phyloP scores from a whole-genome alignment of 2,888 invertebrate species.

The Hyppa rectilinea region DNA sequence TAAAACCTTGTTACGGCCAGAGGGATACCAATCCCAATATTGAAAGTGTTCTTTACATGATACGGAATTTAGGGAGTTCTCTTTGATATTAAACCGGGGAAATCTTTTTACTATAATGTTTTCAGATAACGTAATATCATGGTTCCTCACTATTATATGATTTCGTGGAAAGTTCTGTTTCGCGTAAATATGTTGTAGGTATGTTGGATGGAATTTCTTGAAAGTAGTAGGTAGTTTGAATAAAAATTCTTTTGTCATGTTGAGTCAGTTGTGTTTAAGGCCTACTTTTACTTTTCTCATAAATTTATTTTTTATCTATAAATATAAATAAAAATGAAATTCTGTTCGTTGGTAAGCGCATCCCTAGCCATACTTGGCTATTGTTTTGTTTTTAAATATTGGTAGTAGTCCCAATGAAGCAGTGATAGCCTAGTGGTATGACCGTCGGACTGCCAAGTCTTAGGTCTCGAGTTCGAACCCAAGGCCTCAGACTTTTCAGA shows the following conservation, averaged over 20 bases:
- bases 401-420: too few relatives aligned
- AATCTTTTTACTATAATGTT: constrained; percentile 85
- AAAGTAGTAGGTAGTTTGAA: constrained; percentile 13
- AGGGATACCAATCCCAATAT: constrained; percentile 91
- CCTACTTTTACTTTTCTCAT: too few relatives aligned
- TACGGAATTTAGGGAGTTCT: constrained; percentile 90
- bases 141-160: constrained; percentile 65
- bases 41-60: constrained; percentile 91
- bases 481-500: too few relatives aligned
- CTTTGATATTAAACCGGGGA: constrained; percentile 88
- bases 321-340: too few relatives aligned
- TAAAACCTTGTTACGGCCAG: constrained; percentile 91
- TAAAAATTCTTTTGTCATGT: constrained; percentile 16
- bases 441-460: too few relatives aligned
- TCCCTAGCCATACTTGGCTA: too few relatives aligned
- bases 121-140: constrained; percentile 74
- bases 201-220: constrained; percentile 14
- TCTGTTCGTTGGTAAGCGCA: too few relatives aligned
- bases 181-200: constrained; percentile 49
- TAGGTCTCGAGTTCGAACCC: too few relatives aligned
- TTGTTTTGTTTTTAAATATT: too few relatives aligned
- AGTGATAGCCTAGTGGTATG: too few relatives aligned
- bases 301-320: too few relatives aligned
- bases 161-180: constrained; percentile 64
- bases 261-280: not conserved